Evolutionary conservation across 2,797 vertebrate genomes (phyloP).

Genomic region (Dendrocincla fuliginosa): DNA sequence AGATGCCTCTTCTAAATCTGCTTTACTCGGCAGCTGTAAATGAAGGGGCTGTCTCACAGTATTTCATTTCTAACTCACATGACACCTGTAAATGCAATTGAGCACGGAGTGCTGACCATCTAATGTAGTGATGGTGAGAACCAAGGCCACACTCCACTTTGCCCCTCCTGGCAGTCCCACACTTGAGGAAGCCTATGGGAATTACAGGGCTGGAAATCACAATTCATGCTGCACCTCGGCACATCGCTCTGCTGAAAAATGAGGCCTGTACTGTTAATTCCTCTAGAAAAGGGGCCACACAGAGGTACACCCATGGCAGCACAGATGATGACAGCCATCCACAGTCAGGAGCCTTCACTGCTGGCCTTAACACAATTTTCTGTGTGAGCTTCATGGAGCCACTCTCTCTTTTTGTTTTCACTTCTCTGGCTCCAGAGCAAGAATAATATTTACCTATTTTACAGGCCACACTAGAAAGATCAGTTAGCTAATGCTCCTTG

Average conservation of each 20-base stretch:
- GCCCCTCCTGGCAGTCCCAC: neutral
- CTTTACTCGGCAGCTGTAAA: neutral
- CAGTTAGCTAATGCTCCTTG: neutral
- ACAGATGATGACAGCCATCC: neutral
- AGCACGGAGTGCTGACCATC: neutral
- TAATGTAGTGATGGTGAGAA: neutral
- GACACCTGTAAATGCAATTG: neutral
- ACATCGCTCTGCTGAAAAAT: neutral
- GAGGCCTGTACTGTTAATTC: neutral
- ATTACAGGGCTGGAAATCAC: neutral
- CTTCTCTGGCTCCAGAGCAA: neutral
- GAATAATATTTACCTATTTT: constrained; percentile 20
- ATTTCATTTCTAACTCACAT: neutral
- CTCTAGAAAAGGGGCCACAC: neutral
- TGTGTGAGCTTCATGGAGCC: neutral
- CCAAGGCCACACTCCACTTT: rapidly evolving
- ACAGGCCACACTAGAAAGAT: neutral
- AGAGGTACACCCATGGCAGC: neutral
- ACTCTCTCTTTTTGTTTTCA: neutral
- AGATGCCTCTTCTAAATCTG: neutral
- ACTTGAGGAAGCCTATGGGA: neutral
- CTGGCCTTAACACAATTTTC: neutral
- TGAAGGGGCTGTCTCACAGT: neutral
- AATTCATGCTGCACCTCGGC: neutral
- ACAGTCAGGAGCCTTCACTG: neutral